These are phyloP conservation scores for Xenentodon cancila DNA, from an alignment of 2,797 vertebrate genomes.

Conservation along the genomic window DNA sequence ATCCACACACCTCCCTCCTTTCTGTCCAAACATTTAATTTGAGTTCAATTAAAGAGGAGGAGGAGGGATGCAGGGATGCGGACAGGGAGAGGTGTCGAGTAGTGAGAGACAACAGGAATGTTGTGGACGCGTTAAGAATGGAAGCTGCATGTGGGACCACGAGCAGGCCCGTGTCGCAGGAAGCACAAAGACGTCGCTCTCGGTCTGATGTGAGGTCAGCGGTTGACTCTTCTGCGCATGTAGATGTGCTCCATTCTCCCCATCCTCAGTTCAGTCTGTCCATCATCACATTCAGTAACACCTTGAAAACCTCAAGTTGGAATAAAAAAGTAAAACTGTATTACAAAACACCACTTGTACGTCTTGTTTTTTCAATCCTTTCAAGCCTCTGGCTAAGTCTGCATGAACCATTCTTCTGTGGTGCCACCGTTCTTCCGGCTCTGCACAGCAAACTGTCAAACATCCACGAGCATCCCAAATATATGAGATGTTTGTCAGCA, in stretches of 20 bases:
- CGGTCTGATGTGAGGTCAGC: conserved; percentile 31
- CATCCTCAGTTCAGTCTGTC: conserved; percentile 40
- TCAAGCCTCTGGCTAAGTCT: no score
- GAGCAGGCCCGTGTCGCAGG: conserved; percentile 38
- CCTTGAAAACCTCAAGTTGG: conserved; percentile 63
- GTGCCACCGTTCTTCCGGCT: no score
- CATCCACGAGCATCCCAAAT: no score
- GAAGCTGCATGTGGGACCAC: conserved; percentile 52
- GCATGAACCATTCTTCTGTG: no score
- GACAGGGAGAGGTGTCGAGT: conserved; percentile 36
- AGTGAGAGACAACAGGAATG: conserved; percentile 57
- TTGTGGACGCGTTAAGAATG: conserved; percentile 45
- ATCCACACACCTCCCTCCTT: conserved; percentile 37
- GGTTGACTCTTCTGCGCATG: conserved; percentile 36
- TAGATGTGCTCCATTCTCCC: conserved; percentile 53
- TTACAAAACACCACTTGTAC: conserved; percentile 61
- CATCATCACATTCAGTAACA: conserved; percentile 40
- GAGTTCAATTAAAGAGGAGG: background rate
- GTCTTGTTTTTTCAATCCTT: conserved; percentile 38
- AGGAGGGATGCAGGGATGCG: background rate
- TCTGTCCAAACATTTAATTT: background rate
- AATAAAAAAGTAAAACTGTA: conserved; percentile 78
- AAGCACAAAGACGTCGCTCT: conserved; percentile 42
- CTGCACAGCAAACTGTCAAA: no score
- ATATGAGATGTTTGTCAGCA: no score